Evolutionary conservation across 2,888 invertebrate genomes (phyloP).

Genomic region (Epirrhoe tristata): DNA sequence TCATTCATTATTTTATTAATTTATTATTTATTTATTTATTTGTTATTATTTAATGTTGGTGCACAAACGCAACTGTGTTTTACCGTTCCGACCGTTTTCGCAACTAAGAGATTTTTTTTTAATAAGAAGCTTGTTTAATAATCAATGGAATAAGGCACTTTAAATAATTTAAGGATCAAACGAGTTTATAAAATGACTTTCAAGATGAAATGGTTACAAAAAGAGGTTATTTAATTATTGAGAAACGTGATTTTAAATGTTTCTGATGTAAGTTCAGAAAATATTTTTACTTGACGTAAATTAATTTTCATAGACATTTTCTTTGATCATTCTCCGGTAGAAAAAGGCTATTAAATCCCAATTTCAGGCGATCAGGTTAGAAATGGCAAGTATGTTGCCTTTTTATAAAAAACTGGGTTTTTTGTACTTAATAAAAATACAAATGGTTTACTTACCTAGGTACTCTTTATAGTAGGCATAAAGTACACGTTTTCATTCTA

Average conservation of each 20-base stretch:
- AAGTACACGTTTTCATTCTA: no score
- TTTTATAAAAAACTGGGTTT: neutral
- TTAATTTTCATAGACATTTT: slow-evolving; percentile 24
- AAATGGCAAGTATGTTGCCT: slow-evolving; percentile 3
- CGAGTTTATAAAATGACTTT: neutral
- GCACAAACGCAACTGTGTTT: no score
- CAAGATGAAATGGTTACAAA: neutral
- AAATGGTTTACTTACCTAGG: no score
- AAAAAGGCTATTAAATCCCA: slow-evolving; percentile 19
- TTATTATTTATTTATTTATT: no score
- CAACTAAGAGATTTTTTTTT: neutral
- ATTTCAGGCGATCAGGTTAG: slow-evolving; percentile 6
- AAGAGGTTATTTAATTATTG: slow-evolving; percentile 4
- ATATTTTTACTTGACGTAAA: slow-evolving; percentile 21
- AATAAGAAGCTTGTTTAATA: neutral
- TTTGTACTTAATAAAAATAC: no score
- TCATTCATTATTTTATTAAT: no score
- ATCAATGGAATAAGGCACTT: neutral
- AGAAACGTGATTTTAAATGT: slow-evolving; percentile 8
- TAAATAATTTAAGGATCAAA: neutral
- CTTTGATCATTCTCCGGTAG: slow-evolving; percentile 34
- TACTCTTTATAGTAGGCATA: no score
- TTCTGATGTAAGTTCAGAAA: slow-evolving; percentile 16
- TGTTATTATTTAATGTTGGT: no score
- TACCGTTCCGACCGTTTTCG: no score